These are phyloP conservation scores for Empidonax traillii DNA, from an alignment of 2,113 vertebrate species.

Conservation along the genomic window DNA sequence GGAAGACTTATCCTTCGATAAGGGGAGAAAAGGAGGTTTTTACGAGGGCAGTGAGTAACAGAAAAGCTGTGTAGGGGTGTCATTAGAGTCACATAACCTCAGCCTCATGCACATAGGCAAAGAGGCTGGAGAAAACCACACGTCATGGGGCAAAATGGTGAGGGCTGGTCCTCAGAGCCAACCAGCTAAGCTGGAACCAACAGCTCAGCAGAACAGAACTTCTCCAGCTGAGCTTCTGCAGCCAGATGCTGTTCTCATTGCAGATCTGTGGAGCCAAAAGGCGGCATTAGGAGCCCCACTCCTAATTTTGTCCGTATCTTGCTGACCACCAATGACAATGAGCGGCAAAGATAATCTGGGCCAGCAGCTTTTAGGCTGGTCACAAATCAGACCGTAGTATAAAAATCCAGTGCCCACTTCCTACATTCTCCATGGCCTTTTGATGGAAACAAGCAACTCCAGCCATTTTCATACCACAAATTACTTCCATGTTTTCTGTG, in stretches of 20 bases:
- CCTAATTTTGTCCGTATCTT: background rate
- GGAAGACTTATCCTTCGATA: background rate
- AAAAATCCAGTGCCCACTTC: background rate
- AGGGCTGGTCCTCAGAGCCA: background rate
- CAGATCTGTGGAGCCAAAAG: background rate
- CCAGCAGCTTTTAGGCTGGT: background rate
- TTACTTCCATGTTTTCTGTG: conserved; percentile 34
- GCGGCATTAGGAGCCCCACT: background rate
- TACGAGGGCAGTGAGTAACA: background rate
- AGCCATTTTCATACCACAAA: conserved; percentile 33
- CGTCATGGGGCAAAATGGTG: accelerated
- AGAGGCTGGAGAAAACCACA: background rate
- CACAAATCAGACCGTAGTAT: background rate
- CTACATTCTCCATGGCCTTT: background rate
- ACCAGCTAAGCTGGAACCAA: background rate
- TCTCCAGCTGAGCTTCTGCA: background rate
- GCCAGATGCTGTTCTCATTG: background rate
- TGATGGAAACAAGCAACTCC: conserved; percentile 4
- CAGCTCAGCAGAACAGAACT: background rate
- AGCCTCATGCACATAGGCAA: accelerated
- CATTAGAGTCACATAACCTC: background rate
- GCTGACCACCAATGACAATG: accelerated
- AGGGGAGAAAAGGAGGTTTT: background rate
- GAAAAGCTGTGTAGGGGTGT: background rate
- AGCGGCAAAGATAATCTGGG: background rate